Conservation (phyloP, 2,113 vertebrate genomes). For the Nyctereutes procyonoides region DNA sequence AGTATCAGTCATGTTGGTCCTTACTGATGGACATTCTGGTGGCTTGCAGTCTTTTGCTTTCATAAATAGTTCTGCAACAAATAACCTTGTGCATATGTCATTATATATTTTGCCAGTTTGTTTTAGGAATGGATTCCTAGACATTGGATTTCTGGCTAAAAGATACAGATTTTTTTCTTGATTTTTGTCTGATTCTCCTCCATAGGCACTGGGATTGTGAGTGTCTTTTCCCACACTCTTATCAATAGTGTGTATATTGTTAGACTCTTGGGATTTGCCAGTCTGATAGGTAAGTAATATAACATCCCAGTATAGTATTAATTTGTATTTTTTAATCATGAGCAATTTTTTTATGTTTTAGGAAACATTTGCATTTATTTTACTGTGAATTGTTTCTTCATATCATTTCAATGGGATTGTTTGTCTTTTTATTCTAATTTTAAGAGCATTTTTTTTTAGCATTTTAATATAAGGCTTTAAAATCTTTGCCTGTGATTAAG, state of each 20-base stretch:
- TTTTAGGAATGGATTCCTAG: not conserved
- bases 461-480: not conserved
- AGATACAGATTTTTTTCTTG: not conserved
- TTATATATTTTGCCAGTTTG: not conserved
- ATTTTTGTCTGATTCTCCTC: not conserved
- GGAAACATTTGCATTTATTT: not conserved
- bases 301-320: not conserved
- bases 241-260: not conserved
- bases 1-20: not conserved
- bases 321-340: not conserved
- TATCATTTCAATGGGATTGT: not conserved
- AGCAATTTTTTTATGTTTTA: not conserved
- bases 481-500: not conserved
- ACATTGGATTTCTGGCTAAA: not conserved
- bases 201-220: not conserved
- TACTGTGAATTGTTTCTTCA: not conserved
- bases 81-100: not conserved
- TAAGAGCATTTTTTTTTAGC: not conserved
- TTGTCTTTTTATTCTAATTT: not conserved
- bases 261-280: not conserved
- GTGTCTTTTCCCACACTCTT: not conserved
- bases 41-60: not conserved
- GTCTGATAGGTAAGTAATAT: not conserved
- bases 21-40: not conserved
- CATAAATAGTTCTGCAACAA: not conserved